Evolutionary conservation across 2,888 invertebrate genomes (phyloP), one percentile per base, ranked within the genome.

Genomic region (Apotomis capreana): DNA sequence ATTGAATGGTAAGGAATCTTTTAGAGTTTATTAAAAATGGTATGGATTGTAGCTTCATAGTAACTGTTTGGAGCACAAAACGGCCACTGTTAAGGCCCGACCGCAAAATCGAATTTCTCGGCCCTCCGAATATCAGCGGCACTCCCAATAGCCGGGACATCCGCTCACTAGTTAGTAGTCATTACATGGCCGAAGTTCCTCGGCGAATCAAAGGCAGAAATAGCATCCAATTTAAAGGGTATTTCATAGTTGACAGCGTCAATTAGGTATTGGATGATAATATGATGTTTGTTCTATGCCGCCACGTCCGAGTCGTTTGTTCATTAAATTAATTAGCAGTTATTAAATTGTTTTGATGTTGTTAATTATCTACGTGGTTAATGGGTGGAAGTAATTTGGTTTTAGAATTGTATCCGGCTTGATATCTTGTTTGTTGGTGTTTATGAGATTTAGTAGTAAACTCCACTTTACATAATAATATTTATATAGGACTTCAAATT

Each of bases 81-180:
- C 85, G 84, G 84, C 85, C 84, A 84, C 84, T 83, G 77, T 74
- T 76, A 80, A 80, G 83, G 83, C 79, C 75, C 78, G 76, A 83
- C 88, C 87, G 79, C 88, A 87, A 87, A 87, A 87, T 87, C 87
- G 81, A 88, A 86, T 87, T 85, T 77, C 75, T 78, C 74, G 74
- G 79, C 78, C 85, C 85, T 83, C 81, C 81, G 77, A 77, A 78
- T 87, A 83, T 87, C 83, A 84, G 84, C 77, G 83, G 81, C 81
- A 80, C 12, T 37, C 75, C 76, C 80, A 74, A 78, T 77, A 72
- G 72, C 79, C 76, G 70, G 76, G 74, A 77, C 70, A 15, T 49
- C 52, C 62, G 63, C 59, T 68, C 78, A 76, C 85, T 89, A 85
- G 88, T 89, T 88, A 87, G 87, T 84, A 87, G 87, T 87, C 85